These are phyloP conservation scores for Apis mellifera DNA, from an alignment of 1,140 invertebrate genomes.

Conservation along the genomic window Amel_HAv3.1 CM009939.2:11747501-11748000, in stretches of 20 bases:
- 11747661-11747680: not conserved
- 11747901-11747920: too few species aligned
- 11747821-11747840: too few species aligned
- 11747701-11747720: not conserved
- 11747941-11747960: not conserved
- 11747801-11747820: too few species aligned
- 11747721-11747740: not conserved
- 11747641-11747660: not conserved
- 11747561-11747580: not conserved
- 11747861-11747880: too few species aligned
- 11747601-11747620: slow-evolving; percentile 30
- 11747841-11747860: too few species aligned
- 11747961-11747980: not conserved
- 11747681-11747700: not conserved
- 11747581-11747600: slow-evolving; percentile 1
- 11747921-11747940: not conserved
- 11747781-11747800: too few species aligned
- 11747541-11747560: not conserved
- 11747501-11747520: not conserved
- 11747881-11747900: too few species aligned
- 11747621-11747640: slow-evolving; percentile 12
- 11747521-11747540: not conserved
- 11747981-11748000: slow-evolving; percentile 30
- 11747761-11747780: too few species aligned
- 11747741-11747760: too few species aligned